Evolutionary conservation across 2,888 invertebrate genomes (phyloP).

Genomic region (Chrysotoxum bicinctum): DNA sequence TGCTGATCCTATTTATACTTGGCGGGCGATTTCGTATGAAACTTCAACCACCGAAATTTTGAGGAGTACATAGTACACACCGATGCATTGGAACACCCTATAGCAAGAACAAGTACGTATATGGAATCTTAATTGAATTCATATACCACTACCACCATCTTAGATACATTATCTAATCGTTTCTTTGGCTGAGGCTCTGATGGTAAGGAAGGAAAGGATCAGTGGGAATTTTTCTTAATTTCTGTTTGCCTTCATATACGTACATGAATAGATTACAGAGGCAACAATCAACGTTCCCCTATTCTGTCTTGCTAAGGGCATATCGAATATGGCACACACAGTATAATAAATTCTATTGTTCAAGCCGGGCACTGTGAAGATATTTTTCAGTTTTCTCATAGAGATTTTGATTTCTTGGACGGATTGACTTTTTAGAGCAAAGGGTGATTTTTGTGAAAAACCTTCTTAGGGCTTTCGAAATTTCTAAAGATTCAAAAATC

Average conservation of each 20-base stretch:
- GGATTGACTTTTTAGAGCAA: slow-evolving; percentile 27
- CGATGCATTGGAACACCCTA: slow-evolving; percentile 53
- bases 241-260: neutral
- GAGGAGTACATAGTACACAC: slow-evolving; percentile 13
- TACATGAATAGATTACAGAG: neutral
- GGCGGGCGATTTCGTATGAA: slow-evolving; percentile 23
- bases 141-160: slow-evolving; percentile 22
- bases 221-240: slow-evolving; percentile 51
- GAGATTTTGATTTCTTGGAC: slow-evolving; percentile 21
- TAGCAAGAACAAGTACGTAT: slow-evolving; percentile 6
- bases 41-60: slow-evolving; percentile 64
- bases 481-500: neutral
- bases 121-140: slow-evolving; percentile 56
- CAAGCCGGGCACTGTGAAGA: slow-evolving; percentile 31
- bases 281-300: slow-evolving; percentile 6
- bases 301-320: neutral
- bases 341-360: slow-evolving; percentile 42
- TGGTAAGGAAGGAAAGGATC: slow-evolving; percentile 47
- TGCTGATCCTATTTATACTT: slow-evolving; percentile 66
- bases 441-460: neutral
- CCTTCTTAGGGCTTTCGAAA: neutral
- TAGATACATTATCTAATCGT: slow-evolving; percentile 66
- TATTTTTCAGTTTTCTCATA: slow-evolving; percentile 8
- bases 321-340: slow-evolving; percentile 13
- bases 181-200: slow-evolving; percentile 19